Base-by-base conservation (phyloP, 2,113 vertebrate genomes). In the Casuarius casuarius region DNA sequence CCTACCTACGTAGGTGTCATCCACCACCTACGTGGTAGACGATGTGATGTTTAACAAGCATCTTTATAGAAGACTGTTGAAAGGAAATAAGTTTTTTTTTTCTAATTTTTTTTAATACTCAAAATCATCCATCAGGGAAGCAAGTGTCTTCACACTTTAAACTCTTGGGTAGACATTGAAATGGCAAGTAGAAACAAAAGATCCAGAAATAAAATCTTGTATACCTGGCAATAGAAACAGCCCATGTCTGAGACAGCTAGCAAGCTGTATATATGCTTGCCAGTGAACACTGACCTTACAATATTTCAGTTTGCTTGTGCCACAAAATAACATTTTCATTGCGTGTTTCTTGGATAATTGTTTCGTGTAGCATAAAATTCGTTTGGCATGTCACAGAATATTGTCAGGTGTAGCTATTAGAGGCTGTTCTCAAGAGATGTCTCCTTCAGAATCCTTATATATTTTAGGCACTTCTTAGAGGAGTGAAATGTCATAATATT, bases 401-500 rank as follows among this genome's bases (percentile, higher is more conserved):
- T 84, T 84, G 56, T 86, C 76, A 95, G n/a, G 28, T 84, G 61
- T 49, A 92, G 65, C 28, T 92, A 31, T 54, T 68, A 72, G 48
- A 88, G 19, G 12, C 5, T 91, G 21, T 81, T 78, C 73, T 90
- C 61, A 70, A 59, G 54, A 15, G 5, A 38, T 25, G 3, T 26
- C 33, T 91, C 28, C 25, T 84, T 77, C 1, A 4, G 46, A 80
- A 89, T 80, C 5, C 71, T 29, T 91, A 7, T 79, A 31, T 84
- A 49, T 77, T 94, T 91, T 72, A 83, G 49, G 21, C 26, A 42
- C 28, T 59, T 92, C 58, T 85, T 70, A 77, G 33, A 74, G 75
- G 94, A 94, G 35, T 31, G 3, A 82, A 61, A 33, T 93, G 54
- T 95, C 71, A 81, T 56, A 94, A 95, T 92, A 94, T 94, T 95